Evolutionary conservation across 1,140 invertebrate species (phyloP).

Genomic region (Venustaconcha ellipsiformis): DNA sequence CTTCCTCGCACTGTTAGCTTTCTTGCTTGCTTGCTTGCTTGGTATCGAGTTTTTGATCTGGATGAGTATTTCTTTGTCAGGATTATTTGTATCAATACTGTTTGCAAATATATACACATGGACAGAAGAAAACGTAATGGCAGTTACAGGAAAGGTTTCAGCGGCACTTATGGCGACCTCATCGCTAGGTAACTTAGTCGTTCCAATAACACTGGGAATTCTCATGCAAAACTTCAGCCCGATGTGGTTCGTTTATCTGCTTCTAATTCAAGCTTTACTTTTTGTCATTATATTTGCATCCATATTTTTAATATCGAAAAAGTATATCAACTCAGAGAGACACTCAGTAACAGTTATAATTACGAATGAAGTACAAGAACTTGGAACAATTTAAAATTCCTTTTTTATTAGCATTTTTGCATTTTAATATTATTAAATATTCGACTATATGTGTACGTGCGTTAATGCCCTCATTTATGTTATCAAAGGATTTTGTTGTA

Average conservation of each 20-base stretch:
- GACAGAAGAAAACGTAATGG: conserved; percentile 43
- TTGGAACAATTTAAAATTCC: too few species aligned
- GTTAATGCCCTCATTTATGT: too few species aligned
- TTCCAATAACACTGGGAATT: conserved; percentile 38
- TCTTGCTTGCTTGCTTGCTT: conserved; percentile 15
- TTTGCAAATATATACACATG: conserved; percentile 45
- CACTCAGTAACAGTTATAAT: too few species aligned
- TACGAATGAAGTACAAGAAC: too few species aligned
- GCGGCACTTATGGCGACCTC: conserved; percentile 38
- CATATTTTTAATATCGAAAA: conserved; percentile 18
- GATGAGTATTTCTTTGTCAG: conserved; percentile 19
- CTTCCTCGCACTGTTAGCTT: conserved; percentile 11
- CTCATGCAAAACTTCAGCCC: conserved; percentile 43
- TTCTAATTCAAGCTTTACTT: conserved; percentile 23
- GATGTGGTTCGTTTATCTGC: conserved; percentile 44
- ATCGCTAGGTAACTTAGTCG: conserved; percentile 38
- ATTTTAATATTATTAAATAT: too few species aligned
- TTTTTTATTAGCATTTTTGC: too few species aligned
- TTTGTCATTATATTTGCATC: conserved; percentile 27
- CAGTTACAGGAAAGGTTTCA: conserved; percentile 38
- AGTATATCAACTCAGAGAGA: not conserved
- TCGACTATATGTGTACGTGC: too few species aligned
- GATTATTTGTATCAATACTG: conserved; percentile 38
- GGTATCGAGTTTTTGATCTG: conserved; percentile 2
- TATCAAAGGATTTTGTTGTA: too few species aligned